Evolutionary conservation across 2,797 vertebrate species (phyloP), one percentile per base, ranked within the genome.

Genomic region (Salarias fasciatus): DNA sequence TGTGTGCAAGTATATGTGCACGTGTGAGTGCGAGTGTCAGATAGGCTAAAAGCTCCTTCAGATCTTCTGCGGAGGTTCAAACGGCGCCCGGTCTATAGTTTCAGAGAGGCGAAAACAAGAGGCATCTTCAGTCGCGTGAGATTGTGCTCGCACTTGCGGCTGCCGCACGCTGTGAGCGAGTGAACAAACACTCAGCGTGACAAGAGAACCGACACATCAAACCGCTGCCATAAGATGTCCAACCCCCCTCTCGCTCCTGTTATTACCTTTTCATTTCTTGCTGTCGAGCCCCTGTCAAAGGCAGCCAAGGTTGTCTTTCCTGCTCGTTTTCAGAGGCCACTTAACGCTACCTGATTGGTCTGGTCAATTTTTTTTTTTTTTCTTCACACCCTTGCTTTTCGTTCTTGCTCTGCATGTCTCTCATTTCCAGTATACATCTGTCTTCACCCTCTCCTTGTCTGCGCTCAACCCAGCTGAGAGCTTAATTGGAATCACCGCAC

Each of bases 401-500:
- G 50, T 83, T 74, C 62, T 45, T 5, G 29, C 44, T 44, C 60
- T 8, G 51, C 49, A 31, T 10, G 38, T 61, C 70, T 63, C 70
- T 79, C 63, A 62, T 73, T 83, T 85, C 75, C 70, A 83, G 67
- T 50, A 5, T 37, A 51, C 8, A 11, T 71, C 56, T 46, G 30
- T 57, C 63, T 70, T 69, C 31, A 28, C 57, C 28, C 51, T 57
- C 65, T 37, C 36, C 53, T 69, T 57, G 61, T 58, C 46, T 31
- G 55, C 65, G 75, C 71, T 73, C 60, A 83, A 74, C 72, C 74
- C 49, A 44, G 54, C 66, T 52, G 63, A 69, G 60, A 71, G 65
- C 73, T 84, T 91, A 89, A 92, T 92, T 92, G 88, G 85, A 89
- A 88, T 90, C 86, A 89, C 79, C 24, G 63, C 77, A 77, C 85